Conservation (phyloP, 2,888 invertebrate genomes). For the Pandemis heparana region DNA sequence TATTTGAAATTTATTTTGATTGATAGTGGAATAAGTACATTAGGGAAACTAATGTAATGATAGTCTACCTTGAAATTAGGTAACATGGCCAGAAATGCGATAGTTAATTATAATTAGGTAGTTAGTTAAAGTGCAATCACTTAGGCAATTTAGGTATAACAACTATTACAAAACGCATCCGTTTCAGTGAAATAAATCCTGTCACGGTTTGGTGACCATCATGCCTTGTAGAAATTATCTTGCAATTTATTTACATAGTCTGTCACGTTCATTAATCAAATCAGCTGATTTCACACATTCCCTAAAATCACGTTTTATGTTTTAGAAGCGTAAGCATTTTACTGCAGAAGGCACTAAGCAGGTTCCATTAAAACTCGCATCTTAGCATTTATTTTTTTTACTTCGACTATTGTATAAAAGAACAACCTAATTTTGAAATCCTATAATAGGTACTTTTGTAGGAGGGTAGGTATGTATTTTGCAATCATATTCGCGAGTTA, state of each 20-base stretch:
- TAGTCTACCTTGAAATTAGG: not conserved
- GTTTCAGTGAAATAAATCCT: not conserved
- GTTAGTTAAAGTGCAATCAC: slow-evolving; percentile 4
- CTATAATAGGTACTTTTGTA: too few relatives aligned
- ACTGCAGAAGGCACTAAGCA: not conserved
- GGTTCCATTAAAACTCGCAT: not conserved
- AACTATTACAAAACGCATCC: not conserved
- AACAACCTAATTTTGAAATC: too few relatives aligned
- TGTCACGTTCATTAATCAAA: not conserved
- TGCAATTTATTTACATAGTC: slow-evolving; percentile 6
- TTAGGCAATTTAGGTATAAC: not conserved
- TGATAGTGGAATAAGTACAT: not conserved
- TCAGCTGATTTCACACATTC: not conserved
- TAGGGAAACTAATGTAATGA: too few relatives aligned
- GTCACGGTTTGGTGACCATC: not conserved
- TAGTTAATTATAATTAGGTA: slow-evolving; percentile 1
- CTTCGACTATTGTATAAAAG: too few relatives aligned
- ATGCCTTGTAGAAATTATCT: not conserved
- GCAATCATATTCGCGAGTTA: too few relatives aligned
- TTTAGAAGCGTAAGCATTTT: not conserved
- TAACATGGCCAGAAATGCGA: not conserved
- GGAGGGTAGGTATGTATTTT: too few relatives aligned
- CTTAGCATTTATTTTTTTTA: too few relatives aligned
- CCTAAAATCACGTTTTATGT: slow-evolving; percentile 1
- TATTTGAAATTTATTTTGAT: not conserved